Conservation (phyloP, 2,888 invertebrate genomes). For the Punctoribates punctum region DNA sequence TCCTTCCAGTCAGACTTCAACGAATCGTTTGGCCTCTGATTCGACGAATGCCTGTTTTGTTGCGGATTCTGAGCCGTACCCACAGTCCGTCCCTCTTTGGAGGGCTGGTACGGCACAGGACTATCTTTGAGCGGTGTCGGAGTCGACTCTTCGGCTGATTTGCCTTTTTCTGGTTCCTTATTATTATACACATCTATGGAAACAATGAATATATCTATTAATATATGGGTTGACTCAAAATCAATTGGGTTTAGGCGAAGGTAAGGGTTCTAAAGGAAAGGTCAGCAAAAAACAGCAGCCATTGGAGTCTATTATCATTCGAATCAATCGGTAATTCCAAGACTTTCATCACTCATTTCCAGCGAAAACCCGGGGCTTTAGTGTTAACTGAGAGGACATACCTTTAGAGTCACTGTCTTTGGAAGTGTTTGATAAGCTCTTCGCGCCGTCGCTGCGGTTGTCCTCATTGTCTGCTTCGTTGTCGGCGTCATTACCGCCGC, state of each 20-base stretch:
- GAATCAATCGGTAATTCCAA: constrained; percentile 36
- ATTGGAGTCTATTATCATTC: constrained; percentile 23
- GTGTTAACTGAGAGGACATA: not conserved
- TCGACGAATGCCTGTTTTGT: constrained; percentile 1
- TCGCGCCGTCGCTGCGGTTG: not conserved
- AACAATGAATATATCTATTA: no score
- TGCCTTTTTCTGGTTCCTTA: not conserved
- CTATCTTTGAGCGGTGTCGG: not conserved
- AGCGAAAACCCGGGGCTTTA: not conserved
- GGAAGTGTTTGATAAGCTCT: not conserved
- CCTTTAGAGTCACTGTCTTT: not conserved
- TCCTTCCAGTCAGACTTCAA: constrained; percentile 11
- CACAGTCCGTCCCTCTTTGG: not conserved
- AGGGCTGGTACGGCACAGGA: not conserved
- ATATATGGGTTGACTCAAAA: not conserved
- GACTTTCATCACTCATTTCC: not conserved
- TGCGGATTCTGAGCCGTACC: not conserved
- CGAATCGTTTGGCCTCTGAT: not conserved
- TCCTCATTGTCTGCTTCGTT: constrained; percentile 33
- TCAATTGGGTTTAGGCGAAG: not conserved
- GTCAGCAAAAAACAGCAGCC: constrained; percentile 32
- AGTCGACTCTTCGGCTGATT: not conserved
- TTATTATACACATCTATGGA: not conserved
- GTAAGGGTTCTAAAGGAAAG: not conserved
- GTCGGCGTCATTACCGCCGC: constrained; percentile 33